These are phyloP conservation scores for Ditula angustiorana DNA, from an alignment of 2,888 invertebrate genomes.

Conservation along the genomic window DNA sequence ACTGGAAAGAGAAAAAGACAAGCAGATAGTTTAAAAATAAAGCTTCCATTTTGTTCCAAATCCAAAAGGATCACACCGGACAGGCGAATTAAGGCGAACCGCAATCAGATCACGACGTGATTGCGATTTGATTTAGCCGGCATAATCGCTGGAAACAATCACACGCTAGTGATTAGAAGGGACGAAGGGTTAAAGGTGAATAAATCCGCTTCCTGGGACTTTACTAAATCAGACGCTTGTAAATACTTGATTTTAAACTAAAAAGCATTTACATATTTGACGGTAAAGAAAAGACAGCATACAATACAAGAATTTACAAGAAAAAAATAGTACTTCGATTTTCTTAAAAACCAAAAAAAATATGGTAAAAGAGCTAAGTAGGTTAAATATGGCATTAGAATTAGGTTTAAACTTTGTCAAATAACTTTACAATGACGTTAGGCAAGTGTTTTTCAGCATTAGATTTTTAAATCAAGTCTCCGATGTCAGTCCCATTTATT, in stretches of 20 bases:
- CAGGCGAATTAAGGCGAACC: constrained; percentile 45
- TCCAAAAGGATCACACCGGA: constrained; percentile 12
- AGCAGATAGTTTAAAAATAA: constrained; percentile 9
- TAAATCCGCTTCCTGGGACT: not conserved
- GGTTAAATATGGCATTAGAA: too few relatives aligned
- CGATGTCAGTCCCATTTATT: too few relatives aligned
- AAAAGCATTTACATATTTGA: too few relatives aligned
- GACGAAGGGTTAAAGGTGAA: constrained; percentile 15
- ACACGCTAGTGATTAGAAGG: constrained; percentile 39
- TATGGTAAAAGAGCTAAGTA: too few relatives aligned
- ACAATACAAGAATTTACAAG: too few relatives aligned
- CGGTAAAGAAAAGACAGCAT: too few relatives aligned
- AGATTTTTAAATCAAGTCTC: too few relatives aligned
- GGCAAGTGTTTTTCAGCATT: too few relatives aligned
- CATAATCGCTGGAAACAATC: constrained; percentile 55
- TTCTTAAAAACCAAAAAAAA: too few relatives aligned
- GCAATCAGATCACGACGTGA: constrained; percentile 51
- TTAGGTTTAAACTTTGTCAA: too few relatives aligned
- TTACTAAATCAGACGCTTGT: not conserved
- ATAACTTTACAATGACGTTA: too few relatives aligned
- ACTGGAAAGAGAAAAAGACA: not conserved
- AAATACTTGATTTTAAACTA: not conserved
- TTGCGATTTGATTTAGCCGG: constrained; percentile 55
- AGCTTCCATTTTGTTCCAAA: not conserved
- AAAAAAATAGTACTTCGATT: too few relatives aligned